Evolutionary conservation across 2,888 invertebrate species (phyloP), one percentile per base, ranked within the genome.

Genomic region (Muschampia staudingeri): DNA sequence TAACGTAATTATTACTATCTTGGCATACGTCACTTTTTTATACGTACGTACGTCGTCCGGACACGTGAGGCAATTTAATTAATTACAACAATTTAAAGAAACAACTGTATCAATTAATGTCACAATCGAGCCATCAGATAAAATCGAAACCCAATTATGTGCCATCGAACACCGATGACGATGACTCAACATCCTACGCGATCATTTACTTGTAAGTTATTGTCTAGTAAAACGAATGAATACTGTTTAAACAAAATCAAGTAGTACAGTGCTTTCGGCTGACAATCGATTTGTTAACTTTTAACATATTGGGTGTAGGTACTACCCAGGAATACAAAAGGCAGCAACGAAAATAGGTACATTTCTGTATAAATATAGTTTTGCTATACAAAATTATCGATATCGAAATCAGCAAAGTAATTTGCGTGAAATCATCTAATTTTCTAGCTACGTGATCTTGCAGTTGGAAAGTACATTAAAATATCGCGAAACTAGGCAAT

Each of bases 61-160:
- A 52, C 84, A 85, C 73, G 83, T 88, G 84, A 87, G 87, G 79
- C 91, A 91, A 91, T 93, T 91, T 91, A 93, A 94, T 93, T 93
- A 94, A 95, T 95, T 94, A 93, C 91, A 89, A 89, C 85, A 89
- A 88, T 92, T 93, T 93, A 92, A 90, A 91, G 90, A 90, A 91
- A 93, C 92, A 91, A 91, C 89, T 87, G 87, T 90, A 93, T 94
- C 94, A 91, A 95, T 95, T 94, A 94, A 90, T 92, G 94, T 92
- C 93, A 91, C 90, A 90, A 91, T 91, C 90, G 90, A 91, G 88
- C 89, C 87, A 91, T 92, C 91, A 89, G 91, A 93, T 92, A 90
- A 91, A 93, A 93, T 92, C 90, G 91, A 93, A 91, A 91, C 87
- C 86, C 87, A 89, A 92, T 91, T 90, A 87, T 85, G 88, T 85